These are phyloP conservation scores for Saturnia japonica DNA, from an alignment of 2,888 invertebrate species.

Conservation along the genomic window DNA sequence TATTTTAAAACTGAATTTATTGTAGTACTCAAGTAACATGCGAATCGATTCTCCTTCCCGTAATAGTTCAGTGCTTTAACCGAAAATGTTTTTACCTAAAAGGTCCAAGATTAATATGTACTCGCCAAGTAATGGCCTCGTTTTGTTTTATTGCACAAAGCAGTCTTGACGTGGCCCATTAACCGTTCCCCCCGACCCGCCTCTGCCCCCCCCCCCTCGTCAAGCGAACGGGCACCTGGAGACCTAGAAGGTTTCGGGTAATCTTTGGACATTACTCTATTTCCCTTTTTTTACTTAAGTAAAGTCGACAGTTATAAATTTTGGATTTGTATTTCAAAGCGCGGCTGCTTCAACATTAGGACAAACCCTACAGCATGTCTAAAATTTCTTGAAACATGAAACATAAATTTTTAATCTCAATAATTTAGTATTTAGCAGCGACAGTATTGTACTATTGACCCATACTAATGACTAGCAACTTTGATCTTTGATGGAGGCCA, in stretches of 20 bases:
- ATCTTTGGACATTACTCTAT: slow-evolving; percentile 56
- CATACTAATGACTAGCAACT: no score
- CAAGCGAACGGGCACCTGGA: slow-evolving; percentile 74
- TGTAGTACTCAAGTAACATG: slow-evolving; percentile 3
- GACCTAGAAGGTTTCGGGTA: slow-evolving; percentile 58
- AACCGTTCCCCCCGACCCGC: slow-evolving; percentile 57
- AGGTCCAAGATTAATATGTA: slow-evolving; percentile 49
- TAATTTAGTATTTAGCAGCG: no score
- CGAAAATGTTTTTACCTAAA: slow-evolving; percentile 30
- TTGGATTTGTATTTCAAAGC: background rate
- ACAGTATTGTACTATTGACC: no score
- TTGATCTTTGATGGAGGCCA: no score
- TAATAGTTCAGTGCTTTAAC: slow-evolving; percentile 1
- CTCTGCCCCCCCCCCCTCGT: slow-evolving; percentile 57
- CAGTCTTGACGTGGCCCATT: slow-evolving; percentile 70
- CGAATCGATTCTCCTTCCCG: background rate
- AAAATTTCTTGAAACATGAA: background rate
- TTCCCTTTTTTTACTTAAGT: slow-evolving; percentile 33
- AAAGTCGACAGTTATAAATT: slow-evolving; percentile 32
- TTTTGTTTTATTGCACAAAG: slow-evolving; percentile 69
- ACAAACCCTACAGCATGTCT: background rate
- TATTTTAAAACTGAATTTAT: slow-evolving; percentile 1
- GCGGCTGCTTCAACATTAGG: background rate
- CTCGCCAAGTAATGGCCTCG: slow-evolving; percentile 53
- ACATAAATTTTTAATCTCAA: no score